These are phyloP conservation scores for Euphonia xanthogaster DNA, from an alignment of 2,797 vertebrate species.

Conservation along the genomic window DNA sequence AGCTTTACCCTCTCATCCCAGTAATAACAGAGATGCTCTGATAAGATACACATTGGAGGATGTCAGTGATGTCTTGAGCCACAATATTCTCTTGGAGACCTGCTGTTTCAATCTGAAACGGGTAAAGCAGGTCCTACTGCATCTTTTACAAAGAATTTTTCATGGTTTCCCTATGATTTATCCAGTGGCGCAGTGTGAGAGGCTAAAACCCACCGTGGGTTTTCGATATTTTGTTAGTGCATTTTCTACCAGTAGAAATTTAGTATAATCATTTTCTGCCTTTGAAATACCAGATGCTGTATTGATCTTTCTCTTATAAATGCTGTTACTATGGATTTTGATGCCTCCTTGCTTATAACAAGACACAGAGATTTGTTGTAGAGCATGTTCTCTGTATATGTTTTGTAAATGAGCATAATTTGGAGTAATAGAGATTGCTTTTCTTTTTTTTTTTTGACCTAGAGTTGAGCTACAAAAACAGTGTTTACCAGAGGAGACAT, in stretches of 20 bases:
- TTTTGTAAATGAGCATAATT: slow-evolving; percentile 44
- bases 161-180: neutral
- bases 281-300: slow-evolving; percentile 27
- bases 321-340: slow-evolving; percentile 48
- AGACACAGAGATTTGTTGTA: slow-evolving; percentile 3
- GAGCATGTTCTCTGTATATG: neutral
- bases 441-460: neutral
- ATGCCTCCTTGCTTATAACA: slow-evolving; percentile 30
- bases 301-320: slow-evolving; percentile 56
- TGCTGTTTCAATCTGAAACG: neutral
- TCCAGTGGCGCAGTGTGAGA: neutral
- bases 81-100: neutral
- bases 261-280: slow-evolving; percentile 33
- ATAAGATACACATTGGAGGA: neutral
- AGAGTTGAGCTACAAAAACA: neutral
- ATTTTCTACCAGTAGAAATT: slow-evolving; percentile 24
- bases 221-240: slow-evolving; percentile 28
- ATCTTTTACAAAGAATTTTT: neutral
- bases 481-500: neutral
- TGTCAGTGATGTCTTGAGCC: neutral
- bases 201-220: neutral
- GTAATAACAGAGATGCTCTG: neutral
- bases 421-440: neutral
- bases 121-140: neutral
- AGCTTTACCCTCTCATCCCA: neutral